Evolutionary conservation across 2,797 vertebrate species (phyloP), one percentile per base, ranked within the genome.

Genomic region (Todus mexicanus): DNA sequence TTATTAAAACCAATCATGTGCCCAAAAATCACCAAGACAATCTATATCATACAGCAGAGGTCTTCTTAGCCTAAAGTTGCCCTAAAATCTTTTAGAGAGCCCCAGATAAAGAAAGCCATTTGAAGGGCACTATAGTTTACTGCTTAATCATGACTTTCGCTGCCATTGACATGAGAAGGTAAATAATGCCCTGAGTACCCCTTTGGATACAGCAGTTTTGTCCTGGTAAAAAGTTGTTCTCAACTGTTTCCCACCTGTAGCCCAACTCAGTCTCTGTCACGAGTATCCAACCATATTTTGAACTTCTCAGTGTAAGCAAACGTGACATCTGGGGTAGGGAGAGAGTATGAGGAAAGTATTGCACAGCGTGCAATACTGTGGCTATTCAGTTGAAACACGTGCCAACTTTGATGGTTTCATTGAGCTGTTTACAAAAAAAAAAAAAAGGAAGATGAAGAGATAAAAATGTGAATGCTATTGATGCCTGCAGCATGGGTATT

Each of bases 311-410:
- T 45, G 20, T 73, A 64, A 81, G 47, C 19, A 9, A 84, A 31
- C 0, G 0, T 45, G 47, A 65, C 53, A 84, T 59, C 45, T 47
- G 35, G 16, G n/a, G 26, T 31, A 33, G 20, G 13, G 60, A 89
- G 51, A 70, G 54, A 63, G 31, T 37, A 70, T 70, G 84, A 15
- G 53, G 80, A 84, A 96, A 90, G 56, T 35, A n/a, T 89, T 92
- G 74, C 93, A 79, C 14, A 45, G 60, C 21, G 17, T 4, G 33
- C 60, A 84, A 8, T 26, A 12, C 15, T 90, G 80, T 60, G 88
- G 93, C 84, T 90, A 51, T 89, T 94, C 93, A 43, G 90, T 90
- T 93, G 82, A 82, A 87, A 76, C 57, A 61, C 0, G 2, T 91
- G 82, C 22, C 63, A 56, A 19, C 29, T 78, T 66, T 68, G 59